These are phyloP conservation scores for Orthonyx spaldingii DNA, from an alignment of 2,113 vertebrate species.

Conservation along the genomic window DNA sequence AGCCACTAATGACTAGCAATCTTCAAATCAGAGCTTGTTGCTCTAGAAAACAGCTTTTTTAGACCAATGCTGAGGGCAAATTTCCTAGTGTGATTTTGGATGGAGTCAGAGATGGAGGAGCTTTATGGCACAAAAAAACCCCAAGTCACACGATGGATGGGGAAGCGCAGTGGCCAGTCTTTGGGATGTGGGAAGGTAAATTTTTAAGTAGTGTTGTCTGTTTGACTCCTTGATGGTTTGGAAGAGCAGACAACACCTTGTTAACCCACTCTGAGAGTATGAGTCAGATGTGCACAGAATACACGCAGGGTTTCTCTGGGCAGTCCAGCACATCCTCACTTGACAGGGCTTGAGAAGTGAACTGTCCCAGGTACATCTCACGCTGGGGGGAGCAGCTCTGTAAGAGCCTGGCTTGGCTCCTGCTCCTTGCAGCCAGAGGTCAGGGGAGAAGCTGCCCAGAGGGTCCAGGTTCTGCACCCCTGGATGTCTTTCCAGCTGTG, in stretches of 20 bases:
- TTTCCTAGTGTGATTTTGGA: neutral
- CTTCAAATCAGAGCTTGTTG: neutral
- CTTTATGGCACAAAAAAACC: neutral
- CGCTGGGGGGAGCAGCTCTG: rapidly evolving
- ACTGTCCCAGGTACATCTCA: no score
- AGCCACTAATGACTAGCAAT: neutral
- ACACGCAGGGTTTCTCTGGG: neutral
- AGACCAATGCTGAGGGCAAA: neutral
- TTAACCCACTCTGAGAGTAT: neutral
- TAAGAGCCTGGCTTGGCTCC: neutral
- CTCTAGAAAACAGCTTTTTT: neutral
- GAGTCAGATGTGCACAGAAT: neutral
- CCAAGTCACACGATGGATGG: neutral
- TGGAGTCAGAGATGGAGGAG: neutral
- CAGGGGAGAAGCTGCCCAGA: neutral
- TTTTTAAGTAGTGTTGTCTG: neutral
- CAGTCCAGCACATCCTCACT: neutral
- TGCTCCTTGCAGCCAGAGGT: rapidly evolving
- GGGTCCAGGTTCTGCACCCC: neutral
- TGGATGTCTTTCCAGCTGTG: neutral
- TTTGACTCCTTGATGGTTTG: neutral
- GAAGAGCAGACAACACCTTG: neutral
- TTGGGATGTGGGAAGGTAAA: neutral
- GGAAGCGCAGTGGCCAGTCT: neutral
- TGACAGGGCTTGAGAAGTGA: neutral